These are phyloP conservation scores for Lagopus muta DNA, from an alignment of 2,113 vertebrate species.

Conservation along the genomic window DNA sequence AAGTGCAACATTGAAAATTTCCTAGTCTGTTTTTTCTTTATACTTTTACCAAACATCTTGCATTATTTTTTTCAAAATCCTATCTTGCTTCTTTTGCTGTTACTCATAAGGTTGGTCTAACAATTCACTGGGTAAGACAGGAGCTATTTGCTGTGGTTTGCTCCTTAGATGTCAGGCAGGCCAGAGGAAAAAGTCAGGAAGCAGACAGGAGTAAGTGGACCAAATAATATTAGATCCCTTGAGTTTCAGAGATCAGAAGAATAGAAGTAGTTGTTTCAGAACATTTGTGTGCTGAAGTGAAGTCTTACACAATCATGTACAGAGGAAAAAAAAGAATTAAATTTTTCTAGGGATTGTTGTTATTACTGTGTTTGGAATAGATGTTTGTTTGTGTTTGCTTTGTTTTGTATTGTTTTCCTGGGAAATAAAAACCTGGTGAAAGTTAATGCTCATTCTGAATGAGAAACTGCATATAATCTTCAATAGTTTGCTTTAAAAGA, in stretches of 20 bases:
- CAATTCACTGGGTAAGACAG: constrained; percentile 4
- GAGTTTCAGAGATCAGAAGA: not conserved
- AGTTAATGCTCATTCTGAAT: not conserved
- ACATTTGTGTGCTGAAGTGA: not conserved
- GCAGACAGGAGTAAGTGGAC: not conserved
- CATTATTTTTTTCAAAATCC: not conserved
- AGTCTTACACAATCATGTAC: not conserved
- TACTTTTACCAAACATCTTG: not conserved
- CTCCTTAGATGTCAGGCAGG: not conserved
- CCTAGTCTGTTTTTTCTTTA: not conserved
- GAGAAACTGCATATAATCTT: not conserved
- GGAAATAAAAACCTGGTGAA: not conserved
- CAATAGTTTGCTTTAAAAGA: not conserved
- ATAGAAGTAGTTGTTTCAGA: not conserved
- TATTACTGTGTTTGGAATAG: not conserved
- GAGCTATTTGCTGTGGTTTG: not conserved
- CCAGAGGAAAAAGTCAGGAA: not conserved
- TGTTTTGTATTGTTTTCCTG: not conserved
- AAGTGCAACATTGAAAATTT: not conserved
- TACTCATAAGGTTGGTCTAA: not conserved
- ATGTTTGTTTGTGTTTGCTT: not conserved
- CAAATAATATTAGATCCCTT: not conserved
- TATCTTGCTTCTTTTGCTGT: not conserved
- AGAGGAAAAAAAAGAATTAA: not conserved
- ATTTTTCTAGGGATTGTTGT: not conserved